Evolutionary conservation across 2,888 invertebrate genomes (phyloP).

Genomic region (Harpagoxenus sublaevis): DNA sequence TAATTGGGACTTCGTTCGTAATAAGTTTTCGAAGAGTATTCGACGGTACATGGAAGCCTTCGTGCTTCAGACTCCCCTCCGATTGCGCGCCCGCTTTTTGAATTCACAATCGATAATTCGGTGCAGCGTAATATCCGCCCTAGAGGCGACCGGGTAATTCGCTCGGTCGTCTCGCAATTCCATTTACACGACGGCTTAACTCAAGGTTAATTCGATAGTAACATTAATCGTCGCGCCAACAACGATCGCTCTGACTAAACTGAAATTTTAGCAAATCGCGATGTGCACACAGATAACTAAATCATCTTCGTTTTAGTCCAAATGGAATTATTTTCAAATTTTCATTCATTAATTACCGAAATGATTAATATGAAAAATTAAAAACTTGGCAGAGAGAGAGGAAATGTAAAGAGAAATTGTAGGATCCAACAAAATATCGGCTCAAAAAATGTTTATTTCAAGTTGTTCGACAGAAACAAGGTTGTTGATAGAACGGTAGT

Average conservation of each 20-base stretch:
- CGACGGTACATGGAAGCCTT: slow-evolving; percentile 37
- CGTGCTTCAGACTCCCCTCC: slow-evolving; percentile 42
- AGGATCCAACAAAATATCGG: not conserved
- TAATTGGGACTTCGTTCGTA: slow-evolving; percentile 55
- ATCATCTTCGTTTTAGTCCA: not conserved
- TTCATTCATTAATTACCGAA: not conserved
- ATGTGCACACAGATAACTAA: not conserved
- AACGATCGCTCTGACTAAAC: slow-evolving; percentile 32
- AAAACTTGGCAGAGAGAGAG: not conserved
- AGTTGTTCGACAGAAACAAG: not conserved
- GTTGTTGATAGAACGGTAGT: no score
- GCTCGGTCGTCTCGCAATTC: slow-evolving; percentile 57
- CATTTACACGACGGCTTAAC: slow-evolving; percentile 54
- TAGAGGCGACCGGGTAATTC: slow-evolving; percentile 53
- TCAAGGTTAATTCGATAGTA: slow-evolving; percentile 54
- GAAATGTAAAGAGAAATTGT: no score
- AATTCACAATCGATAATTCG: slow-evolving; percentile 58
- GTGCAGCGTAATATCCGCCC: slow-evolving; percentile 56
- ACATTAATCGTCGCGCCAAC: slow-evolving; percentile 55
- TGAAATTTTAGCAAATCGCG: slow-evolving; percentile 35
- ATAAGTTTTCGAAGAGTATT: slow-evolving; percentile 53
- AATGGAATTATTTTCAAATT: not conserved
- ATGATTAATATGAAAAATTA: not conserved
- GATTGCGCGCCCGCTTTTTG: slow-evolving; percentile 55
- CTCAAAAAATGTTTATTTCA: not conserved